Percentiles rank a stretch among this genome's conserved stretches.
These are phyloP conservation scores for Karalla daura DNA, from an alignment of 2,797 vertebrate species.

Conservation along the genomic window DNA sequence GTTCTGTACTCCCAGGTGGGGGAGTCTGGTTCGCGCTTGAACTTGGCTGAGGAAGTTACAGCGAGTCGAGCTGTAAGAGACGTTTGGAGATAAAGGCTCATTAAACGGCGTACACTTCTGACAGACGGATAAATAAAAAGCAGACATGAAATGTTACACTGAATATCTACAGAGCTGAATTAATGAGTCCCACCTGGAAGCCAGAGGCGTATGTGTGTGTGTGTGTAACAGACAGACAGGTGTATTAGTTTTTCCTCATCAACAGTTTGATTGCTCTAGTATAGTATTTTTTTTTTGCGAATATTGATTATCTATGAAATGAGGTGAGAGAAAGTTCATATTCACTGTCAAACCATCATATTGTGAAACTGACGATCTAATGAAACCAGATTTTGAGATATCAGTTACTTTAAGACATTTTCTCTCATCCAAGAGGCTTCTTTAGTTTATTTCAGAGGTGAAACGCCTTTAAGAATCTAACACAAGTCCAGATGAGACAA, in stretches of 20 bases:
- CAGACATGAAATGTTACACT: conserved; percentile 12
- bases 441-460: no score
- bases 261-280: not conserved
- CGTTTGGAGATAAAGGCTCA: conserved; percentile 37
- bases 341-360: no score
- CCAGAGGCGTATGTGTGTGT: not conserved
- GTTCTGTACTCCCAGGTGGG: conserved; percentile 38
- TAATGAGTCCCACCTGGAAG: conserved; percentile 60
- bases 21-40: conserved; percentile 29
- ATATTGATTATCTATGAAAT: not conserved
- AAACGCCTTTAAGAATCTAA: no score
- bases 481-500: no score
- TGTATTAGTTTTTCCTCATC: conserved; percentile 12
- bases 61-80: conserved; percentile 25
- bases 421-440: no score
- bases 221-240: conserved; percentile 14
- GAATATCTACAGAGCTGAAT: conserved; percentile 19
- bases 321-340: no score
- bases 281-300: not conserved
- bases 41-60: conserved; percentile 17
- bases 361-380: no score
- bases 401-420: no score
- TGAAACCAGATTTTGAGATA: no score
- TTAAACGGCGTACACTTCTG: conserved; percentile 22
- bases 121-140: conserved; percentile 21